Evolutionary conservation across 1,140 invertebrate species (phyloP).

Genomic region (Pararge aegeria): DNA sequence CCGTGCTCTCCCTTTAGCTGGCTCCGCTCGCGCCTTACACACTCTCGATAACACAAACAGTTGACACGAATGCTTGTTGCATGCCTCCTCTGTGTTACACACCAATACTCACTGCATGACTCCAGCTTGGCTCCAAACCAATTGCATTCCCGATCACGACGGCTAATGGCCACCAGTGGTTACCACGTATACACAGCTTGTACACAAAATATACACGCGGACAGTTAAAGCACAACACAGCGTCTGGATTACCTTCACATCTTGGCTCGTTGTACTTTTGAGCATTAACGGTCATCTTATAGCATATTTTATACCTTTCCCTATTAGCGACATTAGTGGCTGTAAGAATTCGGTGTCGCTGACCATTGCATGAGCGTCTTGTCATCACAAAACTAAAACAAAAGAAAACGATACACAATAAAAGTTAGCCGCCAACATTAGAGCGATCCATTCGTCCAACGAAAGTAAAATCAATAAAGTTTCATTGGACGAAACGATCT

Average conservation of each 20-base stretch:
- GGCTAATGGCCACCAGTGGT: constrained; percentile 47
- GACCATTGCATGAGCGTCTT: constrained; percentile 67
- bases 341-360: constrained; percentile 69
- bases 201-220: constrained; percentile 69
- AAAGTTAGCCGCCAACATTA: constrained; percentile 56
- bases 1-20: constrained; percentile 57
- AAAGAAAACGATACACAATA: constrained; percentile 48
- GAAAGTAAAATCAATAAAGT: constrained; percentile 21
- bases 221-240: constrained; percentile 68
- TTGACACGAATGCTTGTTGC: constrained; percentile 63
- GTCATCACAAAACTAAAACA: constrained; percentile 56
- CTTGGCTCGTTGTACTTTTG: constrained; percentile 58
- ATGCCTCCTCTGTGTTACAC: constrained; percentile 66
- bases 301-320: constrained; percentile 80
- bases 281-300: constrained; percentile 68
- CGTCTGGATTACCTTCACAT: constrained; percentile 46
- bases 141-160: constrained; percentile 77
- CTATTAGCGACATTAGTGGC: constrained; percentile 70
- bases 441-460: constrained; percentile 35
- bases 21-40: constrained; percentile 76
- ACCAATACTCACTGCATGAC: constrained; percentile 65
- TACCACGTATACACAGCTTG: constrained; percentile 63
- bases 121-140: constrained; percentile 61
- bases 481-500: constrained; percentile 44
- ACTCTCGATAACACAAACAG: constrained; percentile 47